Evolutionary conservation across 2,888 invertebrate species (phyloP).

Genomic region (Apodemia hepburni): DNA sequence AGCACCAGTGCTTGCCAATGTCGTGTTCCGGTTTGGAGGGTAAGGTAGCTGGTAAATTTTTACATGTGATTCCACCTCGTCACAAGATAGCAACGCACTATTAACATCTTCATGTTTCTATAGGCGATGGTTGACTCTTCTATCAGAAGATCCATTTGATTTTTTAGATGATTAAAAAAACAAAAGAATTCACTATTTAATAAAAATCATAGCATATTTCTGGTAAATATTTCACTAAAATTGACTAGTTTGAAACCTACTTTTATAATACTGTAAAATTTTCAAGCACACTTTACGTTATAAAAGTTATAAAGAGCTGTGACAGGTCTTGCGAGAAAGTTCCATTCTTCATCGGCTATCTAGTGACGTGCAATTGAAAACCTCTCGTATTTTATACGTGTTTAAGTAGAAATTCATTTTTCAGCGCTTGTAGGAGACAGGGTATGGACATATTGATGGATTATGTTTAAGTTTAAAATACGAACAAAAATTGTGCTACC

Average conservation of each 20-base stretch:
- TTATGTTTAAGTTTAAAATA: slow-evolving; percentile 2
- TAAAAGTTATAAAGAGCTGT: slow-evolving; percentile 3
- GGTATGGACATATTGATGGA: slow-evolving; percentile 3
- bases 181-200: too few relatives aligned
- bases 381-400: slow-evolving; percentile 2
- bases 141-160: too few relatives aligned
- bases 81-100: too few relatives aligned
- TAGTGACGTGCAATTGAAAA: background rate
- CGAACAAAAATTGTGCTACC: background rate
- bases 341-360: slow-evolving; percentile 5
- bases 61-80: too few relatives aligned
- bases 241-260: background rate
- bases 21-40: too few relatives aligned
- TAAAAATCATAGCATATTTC: background rate
- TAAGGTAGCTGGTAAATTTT: too few relatives aligned
- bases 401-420: slow-evolving; percentile 3
- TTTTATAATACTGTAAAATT: slow-evolving; percentile 2
- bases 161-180: too few relatives aligned
- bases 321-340: slow-evolving; percentile 3
- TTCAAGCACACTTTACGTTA: slow-evolving; percentile 4
- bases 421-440: background rate
- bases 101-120: too few relatives aligned
- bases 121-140: too few relatives aligned
- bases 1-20: too few relatives aligned
- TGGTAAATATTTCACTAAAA: background rate